A percentile compares a stretch with the other conserved stretches of the same genome.
These are phyloP conservation scores for Scolopax bukidnonensis DNA, from an alignment of 2,797 vertebrate genomes.

Conservation along the genomic window DNA sequence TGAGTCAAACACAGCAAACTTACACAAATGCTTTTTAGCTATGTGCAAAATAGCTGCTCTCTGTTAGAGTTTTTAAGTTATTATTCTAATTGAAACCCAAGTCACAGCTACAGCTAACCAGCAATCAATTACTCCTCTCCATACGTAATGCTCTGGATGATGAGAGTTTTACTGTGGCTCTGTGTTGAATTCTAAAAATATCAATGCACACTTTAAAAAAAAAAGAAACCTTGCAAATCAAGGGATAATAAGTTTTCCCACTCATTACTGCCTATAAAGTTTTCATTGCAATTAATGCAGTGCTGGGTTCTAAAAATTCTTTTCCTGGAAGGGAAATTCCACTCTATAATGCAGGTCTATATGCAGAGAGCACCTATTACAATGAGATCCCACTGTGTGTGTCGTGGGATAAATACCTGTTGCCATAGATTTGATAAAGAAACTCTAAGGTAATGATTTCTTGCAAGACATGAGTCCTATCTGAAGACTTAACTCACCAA, in stretches of 20 bases:
- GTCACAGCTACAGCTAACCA: constrained; percentile 51
- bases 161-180: not conserved
- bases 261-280: not conserved
- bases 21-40: constrained; percentile 53
- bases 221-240: not conserved
- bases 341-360: not conserved
- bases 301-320: not conserved
- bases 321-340: not conserved
- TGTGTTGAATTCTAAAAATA: constrained; percentile 21
- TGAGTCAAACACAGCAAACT: constrained; percentile 70
- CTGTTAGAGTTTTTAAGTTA: constrained; percentile 1
- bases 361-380: not conserved
- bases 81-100: constrained; percentile 63
- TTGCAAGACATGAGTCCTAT: not conserved
- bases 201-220: not conserved
- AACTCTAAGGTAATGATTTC: not conserved
- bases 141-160: not conserved
- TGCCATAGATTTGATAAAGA: not conserved
- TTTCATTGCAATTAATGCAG: not conserved
- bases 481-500: not conserved
- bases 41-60: constrained; percentile 11
- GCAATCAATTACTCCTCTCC: constrained; percentile 56
- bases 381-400: not conserved
- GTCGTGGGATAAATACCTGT: not conserved
- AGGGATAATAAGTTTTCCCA: not conserved